Evolutionary conservation across 1,140 invertebrate genomes (phyloP).

Genomic region (Cydia fagiglandana): DNA sequence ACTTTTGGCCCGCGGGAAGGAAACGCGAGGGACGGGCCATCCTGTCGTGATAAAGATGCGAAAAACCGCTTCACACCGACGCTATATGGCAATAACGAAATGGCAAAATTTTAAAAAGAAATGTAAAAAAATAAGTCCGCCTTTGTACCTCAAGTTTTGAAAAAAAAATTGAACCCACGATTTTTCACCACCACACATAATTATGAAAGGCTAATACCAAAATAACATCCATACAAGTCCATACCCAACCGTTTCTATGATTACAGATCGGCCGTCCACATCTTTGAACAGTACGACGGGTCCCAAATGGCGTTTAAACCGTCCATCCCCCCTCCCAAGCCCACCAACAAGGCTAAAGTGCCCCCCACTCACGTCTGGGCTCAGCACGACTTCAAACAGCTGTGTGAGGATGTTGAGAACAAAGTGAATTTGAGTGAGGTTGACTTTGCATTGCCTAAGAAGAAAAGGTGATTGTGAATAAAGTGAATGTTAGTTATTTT

Average conservation of each 20-base stretch:
- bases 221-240: too few species aligned
- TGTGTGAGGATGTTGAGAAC: constrained; percentile 50
- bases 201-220: too few species aligned
- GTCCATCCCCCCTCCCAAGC: constrained; percentile 79
- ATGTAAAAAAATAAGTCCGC: too few species aligned
- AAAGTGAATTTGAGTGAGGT: constrained; percentile 43
- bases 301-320: constrained; percentile 84
- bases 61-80: too few species aligned
- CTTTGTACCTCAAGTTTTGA: too few species aligned
- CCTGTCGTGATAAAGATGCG: too few species aligned
- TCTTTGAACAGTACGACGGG: constrained; percentile 81
- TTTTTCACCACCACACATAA: too few species aligned
- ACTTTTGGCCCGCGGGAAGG: too few species aligned
- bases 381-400: constrained; percentile 41
- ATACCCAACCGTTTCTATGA: neutral
- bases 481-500: constrained; percentile 23
- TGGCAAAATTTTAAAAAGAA: too few species aligned
- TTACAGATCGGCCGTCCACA: constrained; percentile 66
- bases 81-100: too few species aligned
- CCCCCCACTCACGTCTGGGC: constrained; percentile 53
- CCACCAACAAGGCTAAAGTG: constrained; percentile 29
- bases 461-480: constrained; percentile 16
- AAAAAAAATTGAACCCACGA: too few species aligned
- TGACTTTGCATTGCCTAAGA: neutral
- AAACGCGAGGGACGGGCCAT: too few species aligned